phyloP scores from a whole-genome alignment of 2,113 vertebrate genomes.

The Rhea pennata region DNA sequence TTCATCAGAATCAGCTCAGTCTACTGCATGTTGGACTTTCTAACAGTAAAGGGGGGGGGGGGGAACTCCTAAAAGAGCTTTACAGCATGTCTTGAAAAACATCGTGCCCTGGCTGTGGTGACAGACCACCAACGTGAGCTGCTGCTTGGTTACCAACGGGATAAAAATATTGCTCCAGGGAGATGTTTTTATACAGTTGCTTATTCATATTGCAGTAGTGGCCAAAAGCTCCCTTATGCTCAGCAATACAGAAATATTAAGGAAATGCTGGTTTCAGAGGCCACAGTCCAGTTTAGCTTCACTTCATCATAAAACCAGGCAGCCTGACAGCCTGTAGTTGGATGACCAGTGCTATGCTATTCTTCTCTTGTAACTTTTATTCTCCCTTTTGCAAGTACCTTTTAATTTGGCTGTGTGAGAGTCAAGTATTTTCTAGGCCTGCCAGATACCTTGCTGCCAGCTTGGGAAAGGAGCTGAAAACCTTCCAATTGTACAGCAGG shows the following conservation, averaged over 20 bases:
- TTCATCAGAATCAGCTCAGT: background rate
- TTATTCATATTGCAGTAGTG: slow-evolving; percentile 43
- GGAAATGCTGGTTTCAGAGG: background rate
- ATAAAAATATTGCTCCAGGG: slow-evolving; percentile 18
- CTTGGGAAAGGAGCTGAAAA: background rate
- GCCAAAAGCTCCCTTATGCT: slow-evolving; percentile 38
- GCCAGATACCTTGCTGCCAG: background rate
- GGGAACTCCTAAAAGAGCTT: background rate
- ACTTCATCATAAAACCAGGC: background rate
- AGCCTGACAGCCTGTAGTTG: background rate
- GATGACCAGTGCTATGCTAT: background rate
- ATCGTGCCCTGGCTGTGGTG: slow-evolving; percentile 14
- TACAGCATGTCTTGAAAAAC: slow-evolving; percentile 15
- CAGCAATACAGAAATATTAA: background rate
- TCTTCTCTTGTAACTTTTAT: background rate
- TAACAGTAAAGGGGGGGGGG: background rate
- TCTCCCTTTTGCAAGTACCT: background rate
- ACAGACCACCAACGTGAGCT: slow-evolving; percentile 34
- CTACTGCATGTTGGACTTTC: background rate
- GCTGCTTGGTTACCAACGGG: slow-evolving; percentile 55
- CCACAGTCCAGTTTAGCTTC: background rate
- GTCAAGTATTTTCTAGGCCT: background rate
- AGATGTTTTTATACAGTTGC: slow-evolving; percentile 62
- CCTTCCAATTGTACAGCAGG: background rate
- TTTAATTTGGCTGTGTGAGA: background rate